Conservation (phyloP, 2,888 invertebrate species). For the Steinernema hermaphroditum region DNA sequence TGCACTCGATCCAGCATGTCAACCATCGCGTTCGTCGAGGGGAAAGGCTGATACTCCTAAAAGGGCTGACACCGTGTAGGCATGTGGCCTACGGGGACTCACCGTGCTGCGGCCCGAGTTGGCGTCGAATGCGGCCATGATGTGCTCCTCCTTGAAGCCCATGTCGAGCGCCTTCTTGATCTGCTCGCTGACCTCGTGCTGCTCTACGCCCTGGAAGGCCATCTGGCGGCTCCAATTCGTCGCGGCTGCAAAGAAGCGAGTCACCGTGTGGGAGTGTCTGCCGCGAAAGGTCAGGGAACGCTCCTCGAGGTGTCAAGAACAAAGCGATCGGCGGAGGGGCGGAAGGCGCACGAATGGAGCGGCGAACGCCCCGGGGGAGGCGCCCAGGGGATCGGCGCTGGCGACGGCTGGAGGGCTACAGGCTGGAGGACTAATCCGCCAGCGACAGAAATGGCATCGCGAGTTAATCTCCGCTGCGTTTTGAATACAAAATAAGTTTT, state of each 20-base stretch:
- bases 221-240: slow-evolving; percentile 35
- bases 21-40: slow-evolving; percentile 24
- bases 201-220: slow-evolving; percentile 33
- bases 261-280: too few species aligned
- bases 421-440: slow-evolving; percentile 7
- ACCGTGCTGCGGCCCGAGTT: slow-evolving; percentile 20
- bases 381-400: background rate
- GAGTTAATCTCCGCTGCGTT: slow-evolving; percentile 29
- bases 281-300: slow-evolving; percentile 8
- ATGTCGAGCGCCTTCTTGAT: slow-evolving; percentile 29
- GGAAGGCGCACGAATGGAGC: slow-evolving; percentile 7
- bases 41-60: slow-evolving; percentile 23
- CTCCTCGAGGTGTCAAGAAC: slow-evolving; percentile 29
- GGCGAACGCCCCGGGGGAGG: background rate
- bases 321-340: background rate
- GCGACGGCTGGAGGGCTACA: background rate
- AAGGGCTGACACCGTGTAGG: too few species aligned
- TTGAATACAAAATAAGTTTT: slow-evolving; percentile 28
- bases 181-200: slow-evolving; percentile 29
- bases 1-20: slow-evolving; percentile 27
- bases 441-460: slow-evolving; percentile 16
- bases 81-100: too few species aligned
- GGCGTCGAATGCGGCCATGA: slow-evolving; percentile 23
- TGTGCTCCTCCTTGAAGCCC: slow-evolving; percentile 30
- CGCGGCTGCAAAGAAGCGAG: slow-evolving; percentile 14